These are phyloP conservation scores for Rugalucina vietnamica DNA, from an alignment of 2,888 invertebrate genomes.

Conservation along the genomic window DNA sequence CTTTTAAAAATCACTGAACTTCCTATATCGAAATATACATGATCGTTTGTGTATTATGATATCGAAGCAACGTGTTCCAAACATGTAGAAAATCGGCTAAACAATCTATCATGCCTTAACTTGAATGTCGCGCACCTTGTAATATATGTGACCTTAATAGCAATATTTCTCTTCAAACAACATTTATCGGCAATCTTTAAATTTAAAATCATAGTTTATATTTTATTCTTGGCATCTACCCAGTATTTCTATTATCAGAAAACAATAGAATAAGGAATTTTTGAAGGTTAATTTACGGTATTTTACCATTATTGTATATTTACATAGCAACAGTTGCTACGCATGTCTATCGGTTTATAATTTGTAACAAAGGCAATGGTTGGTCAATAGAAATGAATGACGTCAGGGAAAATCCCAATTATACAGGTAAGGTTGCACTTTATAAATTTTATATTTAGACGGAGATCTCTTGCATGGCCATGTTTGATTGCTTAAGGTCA, in stretches of 20 bases:
- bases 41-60: slow-evolving; percentile 51
- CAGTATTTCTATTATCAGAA: not conserved
- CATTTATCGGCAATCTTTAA: not conserved
- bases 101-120: slow-evolving; percentile 40
- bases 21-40: not conserved
- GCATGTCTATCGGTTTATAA: not conserved
- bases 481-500: no score
- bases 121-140: slow-evolving; percentile 46
- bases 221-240: slow-evolving; percentile 12
- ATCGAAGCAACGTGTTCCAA: slow-evolving; percentile 54
- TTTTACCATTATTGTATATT: slow-evolving; percentile 41
- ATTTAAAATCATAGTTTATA: not conserved
- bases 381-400: not conserved
- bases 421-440: no score
- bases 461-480: no score
- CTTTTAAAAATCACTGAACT: not conserved
- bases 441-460: no score
- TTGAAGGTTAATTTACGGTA: not conserved
- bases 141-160: not conserved
- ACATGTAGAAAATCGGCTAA: slow-evolving; percentile 46
- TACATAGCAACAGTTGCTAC: slow-evolving; percentile 63
- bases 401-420: slow-evolving; percentile 14
- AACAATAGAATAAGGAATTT: not conserved
- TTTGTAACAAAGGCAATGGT: not conserved
- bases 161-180: slow-evolving; percentile 8